Base-by-base conservation (phyloP, 2,113 vertebrate species). In the Phasianus colchicus region DNA sequence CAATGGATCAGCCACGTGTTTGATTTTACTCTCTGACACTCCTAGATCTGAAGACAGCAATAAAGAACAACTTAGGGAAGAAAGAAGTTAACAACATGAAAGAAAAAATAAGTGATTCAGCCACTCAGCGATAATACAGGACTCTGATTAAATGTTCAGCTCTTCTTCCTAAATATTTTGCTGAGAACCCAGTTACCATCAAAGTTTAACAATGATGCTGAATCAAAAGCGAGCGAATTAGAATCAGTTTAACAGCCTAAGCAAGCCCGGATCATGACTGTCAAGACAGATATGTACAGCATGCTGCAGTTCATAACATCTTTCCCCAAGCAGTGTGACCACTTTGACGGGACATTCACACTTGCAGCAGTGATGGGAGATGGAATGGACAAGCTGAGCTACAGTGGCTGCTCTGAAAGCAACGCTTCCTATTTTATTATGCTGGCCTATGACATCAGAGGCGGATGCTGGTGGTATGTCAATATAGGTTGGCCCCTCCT, bases 321-420 rank as follows among this genome's bases (percentile, higher is more conserved):
- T 57, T 52, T 57, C 58, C 69, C 60, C 24, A 57, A 6, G 8
- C 13, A 2, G 0, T 2, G 3, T 32, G 32, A 25, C 60, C 45
- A 32, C 43, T 55, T 45, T 87, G 42, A 6, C 0, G 1, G 22
- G 12, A 6, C 43, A 30, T 1, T 0, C 42, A 6, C 4, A 11
- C 25, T 18, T 2, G 0, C 47, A 50, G 80, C 27, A 55, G 29
- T 5, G 9, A 30, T 16, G 20, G 38, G 29, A 88, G 29, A 64
- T 9, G 27, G 22, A 81, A 84, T 6, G 21, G 29, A 82, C 42
- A 63, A 85, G 54, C 32, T 42, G 81, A 86, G 18, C 20, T 74
- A 55, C 15, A 17, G 30, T 29, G 10, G 16, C 5, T 57, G 30
- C 17, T 57, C 54, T 57, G 54, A 57, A 57, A 32, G 30, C 29